Evolutionary conservation across 2,888 invertebrate species (phyloP).

Genomic region (Cheilosia vernalis): DNA sequence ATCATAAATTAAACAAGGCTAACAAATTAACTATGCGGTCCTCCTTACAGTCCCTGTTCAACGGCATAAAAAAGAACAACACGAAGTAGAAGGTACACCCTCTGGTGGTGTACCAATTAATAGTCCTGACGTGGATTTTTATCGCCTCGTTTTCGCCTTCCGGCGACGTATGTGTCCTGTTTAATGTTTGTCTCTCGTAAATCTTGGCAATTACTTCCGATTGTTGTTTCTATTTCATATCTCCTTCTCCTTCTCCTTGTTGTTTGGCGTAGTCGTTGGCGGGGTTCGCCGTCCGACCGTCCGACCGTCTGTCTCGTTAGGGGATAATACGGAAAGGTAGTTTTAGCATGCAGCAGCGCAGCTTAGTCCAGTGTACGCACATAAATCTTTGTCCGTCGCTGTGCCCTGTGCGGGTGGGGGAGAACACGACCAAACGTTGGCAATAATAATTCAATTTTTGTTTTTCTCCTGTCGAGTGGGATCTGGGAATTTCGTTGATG

Average conservation of each 20-base stretch:
- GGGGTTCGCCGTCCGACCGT: neutral
- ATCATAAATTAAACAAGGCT: slow-evolving; percentile 67
- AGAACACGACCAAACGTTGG: slow-evolving; percentile 12
- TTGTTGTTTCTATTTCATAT: slow-evolving; percentile 58
- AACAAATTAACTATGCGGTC: slow-evolving; percentile 59
- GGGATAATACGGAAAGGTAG: slow-evolving; percentile 10
- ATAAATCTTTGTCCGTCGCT: slow-evolving; percentile 57
- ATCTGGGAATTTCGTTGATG: slow-evolving; percentile 32
- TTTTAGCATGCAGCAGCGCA: slow-evolving; percentile 66
- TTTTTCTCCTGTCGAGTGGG: slow-evolving; percentile 51
- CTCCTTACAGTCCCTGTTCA: neutral
- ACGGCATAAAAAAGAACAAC: neutral
- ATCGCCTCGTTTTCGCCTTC: slow-evolving; percentile 67
- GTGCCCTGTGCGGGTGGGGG: neutral
- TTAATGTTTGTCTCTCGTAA: slow-evolving; percentile 70
- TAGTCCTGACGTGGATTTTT: slow-evolving; percentile 70
- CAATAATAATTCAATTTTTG: slow-evolving; percentile 72
- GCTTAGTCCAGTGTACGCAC: slow-evolving; percentile 57
- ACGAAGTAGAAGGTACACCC: neutral
- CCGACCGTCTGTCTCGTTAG: neutral
- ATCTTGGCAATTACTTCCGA: slow-evolving; percentile 73
- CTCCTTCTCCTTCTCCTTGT: neutral
- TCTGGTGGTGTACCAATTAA: slow-evolving; percentile 62
- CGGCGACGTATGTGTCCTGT: slow-evolving; percentile 61
- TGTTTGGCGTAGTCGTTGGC: neutral